phyloP scores from a whole-genome alignment of 2,797 vertebrate species.

The Falco biarmicus region DNA sequence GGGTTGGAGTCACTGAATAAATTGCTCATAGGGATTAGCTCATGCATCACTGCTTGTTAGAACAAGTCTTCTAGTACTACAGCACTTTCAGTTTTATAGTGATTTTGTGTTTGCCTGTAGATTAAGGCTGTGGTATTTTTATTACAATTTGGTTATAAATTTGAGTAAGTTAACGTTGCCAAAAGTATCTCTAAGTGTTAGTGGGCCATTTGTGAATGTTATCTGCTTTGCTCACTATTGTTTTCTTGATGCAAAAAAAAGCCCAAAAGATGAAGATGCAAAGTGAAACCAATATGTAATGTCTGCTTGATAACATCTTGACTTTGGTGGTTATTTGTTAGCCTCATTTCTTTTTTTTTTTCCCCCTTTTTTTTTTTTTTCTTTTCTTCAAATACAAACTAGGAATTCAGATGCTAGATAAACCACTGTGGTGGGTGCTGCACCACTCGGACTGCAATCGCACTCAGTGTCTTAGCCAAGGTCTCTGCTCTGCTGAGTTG shows the following conservation, averaged over 20 bases:
- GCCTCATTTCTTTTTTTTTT: neutral
- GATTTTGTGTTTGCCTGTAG: neutral
- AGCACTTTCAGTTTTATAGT: neutral
- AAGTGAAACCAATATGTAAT: neutral
- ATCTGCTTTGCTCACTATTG: neutral
- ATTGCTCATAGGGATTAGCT: neutral
- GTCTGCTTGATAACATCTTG: neutral
- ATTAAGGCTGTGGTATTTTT: neutral
- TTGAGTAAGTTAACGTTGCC: neutral
- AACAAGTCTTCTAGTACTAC: neutral
- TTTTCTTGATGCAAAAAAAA: neutral
- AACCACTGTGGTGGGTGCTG: neutral
- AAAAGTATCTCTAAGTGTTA: neutral
- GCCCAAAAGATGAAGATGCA: neutral
- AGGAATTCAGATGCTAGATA: neutral
- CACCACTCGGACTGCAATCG: neutral
- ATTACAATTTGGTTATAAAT: neutral
- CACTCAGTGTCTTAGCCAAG: neutral
- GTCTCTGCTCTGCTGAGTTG: neutral
- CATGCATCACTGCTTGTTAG: neutral
- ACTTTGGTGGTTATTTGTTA: neutral
- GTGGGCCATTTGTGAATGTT: neutral
- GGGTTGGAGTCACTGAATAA: neutral
- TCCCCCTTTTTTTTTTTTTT: neutral
- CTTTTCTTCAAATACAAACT: neutral